Conservation (phyloP, 2,888 invertebrate genomes). For the Troglohyphantes excavatus region DNA sequence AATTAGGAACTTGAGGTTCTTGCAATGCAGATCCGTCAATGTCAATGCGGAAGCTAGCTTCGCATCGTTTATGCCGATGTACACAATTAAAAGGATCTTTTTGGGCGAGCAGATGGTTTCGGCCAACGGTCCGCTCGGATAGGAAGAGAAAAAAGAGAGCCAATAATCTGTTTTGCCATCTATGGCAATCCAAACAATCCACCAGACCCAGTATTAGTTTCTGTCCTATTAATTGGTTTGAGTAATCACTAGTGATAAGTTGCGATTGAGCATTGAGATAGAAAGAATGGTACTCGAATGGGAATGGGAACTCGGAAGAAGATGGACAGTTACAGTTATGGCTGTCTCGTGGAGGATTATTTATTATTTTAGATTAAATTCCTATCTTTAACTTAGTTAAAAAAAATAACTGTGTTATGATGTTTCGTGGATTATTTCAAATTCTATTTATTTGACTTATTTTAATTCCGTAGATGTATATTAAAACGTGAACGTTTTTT, state of each 20-base stretch:
- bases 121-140: conserved; percentile 49
- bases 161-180: conserved; percentile 38
- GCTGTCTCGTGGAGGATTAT: background rate
- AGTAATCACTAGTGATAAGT: conserved; percentile 17
- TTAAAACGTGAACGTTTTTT: no score
- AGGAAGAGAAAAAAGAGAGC: no score
- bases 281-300: background rate
- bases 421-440: no score
- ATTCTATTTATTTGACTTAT: no score
- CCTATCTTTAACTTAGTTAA: no score
- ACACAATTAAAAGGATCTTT: conserved; percentile 5
- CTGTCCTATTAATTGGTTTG: conserved; percentile 33
- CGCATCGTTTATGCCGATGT: conserved; percentile 31
- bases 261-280: background rate
- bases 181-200: conserved; percentile 28
- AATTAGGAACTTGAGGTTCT: conserved; percentile 12
- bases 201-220: conserved; percentile 19
- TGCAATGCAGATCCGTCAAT: conserved; percentile 41
- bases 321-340: background rate
- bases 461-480: no score
- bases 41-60: conserved; percentile 10
- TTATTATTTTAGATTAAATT: no score
- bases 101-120: conserved; percentile 32
- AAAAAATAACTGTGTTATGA: no score
- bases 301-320: background rate